Base-by-base conservation (phyloP, 2,888 invertebrate genomes). In the Ectemnius lituratus region DNA sequence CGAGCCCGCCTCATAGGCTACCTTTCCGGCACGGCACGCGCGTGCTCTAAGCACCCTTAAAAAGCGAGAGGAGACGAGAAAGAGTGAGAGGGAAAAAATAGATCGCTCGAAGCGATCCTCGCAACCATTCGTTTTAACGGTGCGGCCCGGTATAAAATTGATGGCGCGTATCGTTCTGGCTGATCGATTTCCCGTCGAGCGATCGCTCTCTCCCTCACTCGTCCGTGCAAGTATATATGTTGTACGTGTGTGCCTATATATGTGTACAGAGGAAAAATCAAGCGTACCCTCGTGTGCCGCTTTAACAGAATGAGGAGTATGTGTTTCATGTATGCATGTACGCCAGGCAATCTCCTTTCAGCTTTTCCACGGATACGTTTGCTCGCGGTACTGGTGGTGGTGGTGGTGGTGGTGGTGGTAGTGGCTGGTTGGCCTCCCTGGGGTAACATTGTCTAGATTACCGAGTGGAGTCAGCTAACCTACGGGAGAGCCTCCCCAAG, bases 401-500 rank as follows among this genome's bases (percentile, higher is more conserved):
- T 70, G 68, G 60, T 67, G 66, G 2, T 37, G 37, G 6, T 37
- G 37, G 37, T 37, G 37, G 37, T 37, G 8, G 37, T 11, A 23
- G 23, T 37, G 37, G 37, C 37, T 37, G 37, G 37, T 11, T 37
- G 37, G 37, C 37, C 64, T 73, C 87, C 84, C 87, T 28, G 37
- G 86, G 83, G 88, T 82, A 78, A 79, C 84, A 84, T 87, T 83
- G 85, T 83, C 85, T 85, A 82, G 86, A 87, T 87, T 88, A 85
- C 85, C 85, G 80, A 84, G 85, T 73, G 70, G 84, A 83, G 78
- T 84, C 83, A 84, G 82, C 81, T 81, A 84, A 85, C 86, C 84
- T 84, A 72, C 81, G 76, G 80, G 81, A 79, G 83, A 74, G 76
- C 74, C 76, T 83, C 83, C 85, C 81, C 78, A 75, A 84, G 80